phyloP scores from a whole-genome alignment of 1,140 invertebrate genomes.

The Dendrolimus punctatus region DNA sequence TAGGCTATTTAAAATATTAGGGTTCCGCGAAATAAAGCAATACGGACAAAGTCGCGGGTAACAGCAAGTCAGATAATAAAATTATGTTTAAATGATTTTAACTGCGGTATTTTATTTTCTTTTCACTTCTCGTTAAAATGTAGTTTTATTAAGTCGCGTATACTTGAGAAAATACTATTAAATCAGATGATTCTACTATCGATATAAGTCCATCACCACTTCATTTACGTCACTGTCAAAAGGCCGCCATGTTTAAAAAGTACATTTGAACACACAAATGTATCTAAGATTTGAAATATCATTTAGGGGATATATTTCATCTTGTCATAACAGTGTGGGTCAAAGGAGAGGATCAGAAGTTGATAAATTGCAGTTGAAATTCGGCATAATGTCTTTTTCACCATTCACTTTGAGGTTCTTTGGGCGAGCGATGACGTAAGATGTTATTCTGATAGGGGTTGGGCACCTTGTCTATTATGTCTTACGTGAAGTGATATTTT shows the following conservation, averaged over 20 bases:
- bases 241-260: slow-evolving; percentile 24
- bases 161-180: too few relatives aligned
- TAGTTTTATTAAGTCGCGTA: too few relatives aligned
- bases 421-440: slow-evolving; percentile 55
- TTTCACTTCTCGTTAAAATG: too few relatives aligned
- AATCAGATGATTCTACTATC: too few relatives aligned
- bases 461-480: slow-evolving; percentile 6
- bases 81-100: too few relatives aligned
- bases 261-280: slow-evolving; percentile 51
- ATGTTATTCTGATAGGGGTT: slow-evolving; percentile 28
- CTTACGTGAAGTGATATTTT: slow-evolving; percentile 1
- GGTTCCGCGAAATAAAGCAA: too few relatives aligned
- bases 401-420: slow-evolving; percentile 42
- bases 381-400: slow-evolving; percentile 70
- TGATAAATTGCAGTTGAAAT: slow-evolving; percentile 68
- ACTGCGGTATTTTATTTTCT: too few relatives aligned
- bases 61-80: too few relatives aligned
- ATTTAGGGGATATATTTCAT: slow-evolving; percentile 63
- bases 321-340: slow-evolving; percentile 67
- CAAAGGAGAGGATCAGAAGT: slow-evolving; percentile 52
- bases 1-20: too few relatives aligned
- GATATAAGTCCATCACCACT: too few relatives aligned
- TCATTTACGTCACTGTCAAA: neutral
- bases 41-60: too few relatives aligned
- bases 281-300: slow-evolving; percentile 60